Evolutionary conservation across 2,113 vertebrate genomes (phyloP).

Genomic region (Phylloscopus trochiloides): DNA sequence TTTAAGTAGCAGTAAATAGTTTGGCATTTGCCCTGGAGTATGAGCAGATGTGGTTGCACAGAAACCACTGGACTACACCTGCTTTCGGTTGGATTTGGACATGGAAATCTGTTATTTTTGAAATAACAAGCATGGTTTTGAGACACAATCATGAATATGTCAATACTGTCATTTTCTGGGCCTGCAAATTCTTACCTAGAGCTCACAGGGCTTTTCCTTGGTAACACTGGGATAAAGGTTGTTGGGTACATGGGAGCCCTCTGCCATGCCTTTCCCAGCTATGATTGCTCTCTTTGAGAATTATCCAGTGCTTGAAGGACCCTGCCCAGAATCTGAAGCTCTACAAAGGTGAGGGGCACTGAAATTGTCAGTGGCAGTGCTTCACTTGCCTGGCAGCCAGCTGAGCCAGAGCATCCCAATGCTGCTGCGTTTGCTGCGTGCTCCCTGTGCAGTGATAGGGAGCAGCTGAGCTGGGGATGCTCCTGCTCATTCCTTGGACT

Average conservation of each 20-base stretch:
- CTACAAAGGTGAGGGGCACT: background rate
- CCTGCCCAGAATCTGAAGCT: background rate
- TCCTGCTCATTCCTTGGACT: background rate
- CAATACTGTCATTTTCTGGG: background rate
- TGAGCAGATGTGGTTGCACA: conserved; percentile 34
- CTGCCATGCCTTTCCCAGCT: background rate
- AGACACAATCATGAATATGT: fast-evolving
- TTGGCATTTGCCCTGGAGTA: background rate
- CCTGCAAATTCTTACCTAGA: background rate
- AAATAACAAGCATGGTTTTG: background rate
- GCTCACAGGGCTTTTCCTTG: background rate
- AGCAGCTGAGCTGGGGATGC: background rate
- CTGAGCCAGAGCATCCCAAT: fast-evolving
- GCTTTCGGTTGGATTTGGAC: background rate
- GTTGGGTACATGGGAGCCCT: background rate
- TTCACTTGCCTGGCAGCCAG: background rate
- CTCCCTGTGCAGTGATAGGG: background rate
- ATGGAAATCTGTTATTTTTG: background rate
- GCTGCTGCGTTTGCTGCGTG: fast-evolving
- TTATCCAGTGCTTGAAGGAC: background rate
- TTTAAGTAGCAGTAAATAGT: conserved; percentile 56
- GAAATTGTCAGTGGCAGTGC: background rate
- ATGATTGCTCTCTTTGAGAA: background rate
- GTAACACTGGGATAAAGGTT: background rate
- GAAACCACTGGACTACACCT: conserved; percentile 50